Percentiles rank a stretch among this genome's conserved stretches.
phyloP scores from a whole-genome alignment of 2,888 invertebrate genomes.

The Phalera bucephala region DNA sequence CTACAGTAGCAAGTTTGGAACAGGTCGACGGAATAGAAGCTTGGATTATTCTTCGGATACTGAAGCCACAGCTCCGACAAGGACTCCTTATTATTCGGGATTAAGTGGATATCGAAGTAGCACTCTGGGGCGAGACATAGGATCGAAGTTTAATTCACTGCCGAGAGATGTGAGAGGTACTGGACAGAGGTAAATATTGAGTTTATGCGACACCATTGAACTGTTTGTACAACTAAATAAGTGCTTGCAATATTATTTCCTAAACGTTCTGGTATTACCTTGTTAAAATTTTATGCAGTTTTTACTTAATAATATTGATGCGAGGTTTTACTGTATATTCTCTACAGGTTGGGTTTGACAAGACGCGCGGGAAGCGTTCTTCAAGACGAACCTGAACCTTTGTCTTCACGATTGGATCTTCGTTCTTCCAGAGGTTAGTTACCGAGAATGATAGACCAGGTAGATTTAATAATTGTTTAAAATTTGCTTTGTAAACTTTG shows the following conservation, averaged over 20 bases:
- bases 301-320: no score
- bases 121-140: conserved; percentile 82
- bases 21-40: conserved; percentile 89
- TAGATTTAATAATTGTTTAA: no score
- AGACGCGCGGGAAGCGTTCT: conserved; percentile 73
- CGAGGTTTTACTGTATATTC: no score
- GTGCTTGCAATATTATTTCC: no score
- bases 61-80: conserved; percentile 93
- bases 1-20: conserved; percentile 80
- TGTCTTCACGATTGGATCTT: conserved; percentile 74
- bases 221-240: no score
- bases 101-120: conserved; percentile 76
- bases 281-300: no score
- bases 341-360: conserved; percentile 63
- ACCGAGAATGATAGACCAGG: not conserved
- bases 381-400: conserved; percentile 75
- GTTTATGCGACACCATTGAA: no score
- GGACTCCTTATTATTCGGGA: conserved; percentile 89
- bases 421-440: conserved; percentile 75
- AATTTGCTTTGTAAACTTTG: conserved; percentile 13
- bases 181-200: conserved; percentile 81
- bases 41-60: conserved; percentile 98
- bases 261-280: no score
- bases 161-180: conserved; percentile 86
- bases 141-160: conserved; percentile 88